Percentiles rank a stretch among this genome's conserved stretches.
Conservation (phyloP, 2,113 vertebrate genomes). For the Tapirus terrestris region DNA sequence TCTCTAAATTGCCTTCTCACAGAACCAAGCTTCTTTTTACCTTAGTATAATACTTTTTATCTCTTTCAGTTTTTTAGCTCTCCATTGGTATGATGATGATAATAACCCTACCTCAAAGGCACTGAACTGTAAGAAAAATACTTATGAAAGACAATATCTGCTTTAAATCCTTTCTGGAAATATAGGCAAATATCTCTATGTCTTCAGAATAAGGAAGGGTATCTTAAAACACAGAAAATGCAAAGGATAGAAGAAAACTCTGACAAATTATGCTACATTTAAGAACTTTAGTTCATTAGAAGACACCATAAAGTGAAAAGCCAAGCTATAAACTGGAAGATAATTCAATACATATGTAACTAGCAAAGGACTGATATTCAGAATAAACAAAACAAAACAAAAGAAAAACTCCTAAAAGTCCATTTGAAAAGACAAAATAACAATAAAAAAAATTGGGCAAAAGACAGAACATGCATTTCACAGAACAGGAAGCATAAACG, state of each 20-base stretch:
- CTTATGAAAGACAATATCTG: not conserved
- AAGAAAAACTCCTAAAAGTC: not conserved
- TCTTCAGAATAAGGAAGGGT: not conserved
- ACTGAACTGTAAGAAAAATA: not conserved
- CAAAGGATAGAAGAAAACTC: not conserved
- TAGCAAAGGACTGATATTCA: not conserved
- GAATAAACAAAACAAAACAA: not conserved
- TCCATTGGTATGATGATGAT: not conserved
- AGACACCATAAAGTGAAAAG: not conserved
- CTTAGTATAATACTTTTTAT: not conserved
- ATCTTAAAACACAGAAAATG: not conserved
- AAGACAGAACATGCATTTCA: not conserved
- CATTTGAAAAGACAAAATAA: not conserved
- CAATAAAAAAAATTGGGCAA: not conserved
- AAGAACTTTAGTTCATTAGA: slow-evolving; percentile 1
- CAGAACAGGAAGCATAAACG: not conserved
- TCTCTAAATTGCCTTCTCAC: not conserved
- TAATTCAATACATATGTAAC: not conserved
- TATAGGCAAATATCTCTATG: not conserved
- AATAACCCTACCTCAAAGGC: not conserved
- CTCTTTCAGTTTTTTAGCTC: not conserved
- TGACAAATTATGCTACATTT: not conserved
- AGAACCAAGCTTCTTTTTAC: slow-evolving; percentile 1
- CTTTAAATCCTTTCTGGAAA: slow-evolving; percentile 17
- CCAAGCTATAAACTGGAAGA: not conserved